Evolutionary conservation across 2,888 invertebrate species (phyloP).

Genomic region (Hirtodrosophila cameraria): DNA sequence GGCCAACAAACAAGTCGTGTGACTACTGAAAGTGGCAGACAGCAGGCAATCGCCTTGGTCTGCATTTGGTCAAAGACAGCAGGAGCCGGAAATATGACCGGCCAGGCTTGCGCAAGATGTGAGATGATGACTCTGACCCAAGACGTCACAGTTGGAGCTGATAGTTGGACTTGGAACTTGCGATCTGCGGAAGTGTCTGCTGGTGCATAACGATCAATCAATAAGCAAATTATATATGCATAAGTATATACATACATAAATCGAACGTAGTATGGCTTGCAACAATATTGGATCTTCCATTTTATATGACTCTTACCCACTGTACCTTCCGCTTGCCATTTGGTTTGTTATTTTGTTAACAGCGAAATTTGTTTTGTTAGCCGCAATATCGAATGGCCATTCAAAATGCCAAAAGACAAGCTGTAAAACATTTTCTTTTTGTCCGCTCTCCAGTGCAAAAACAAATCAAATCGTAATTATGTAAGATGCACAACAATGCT

Average conservation of each 20-base stretch:
- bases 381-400: conserved; percentile 31
- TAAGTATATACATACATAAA: conserved; percentile 27
- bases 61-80: conserved; percentile 57
- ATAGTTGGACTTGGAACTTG: neutral
- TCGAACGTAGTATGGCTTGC: conserved; percentile 17
- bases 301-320: conserved; percentile 16
- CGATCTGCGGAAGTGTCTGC: conserved; percentile 39
- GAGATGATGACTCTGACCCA: conserved; percentile 32
- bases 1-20: conserved; percentile 51
- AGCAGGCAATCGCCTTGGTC: conserved; percentile 18
- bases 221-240: conserved; percentile 54
- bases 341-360: conserved; percentile 23
- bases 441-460: conserved; percentile 30
- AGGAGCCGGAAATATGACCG: conserved; percentile 68
- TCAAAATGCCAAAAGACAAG: conserved; percentile 52
- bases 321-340: neutral
- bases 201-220: conserved; percentile 61
- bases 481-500: conserved; percentile 18
- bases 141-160: conserved; percentile 31
- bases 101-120: conserved; percentile 39
- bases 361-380: conserved; percentile 47
- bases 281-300: conserved; percentile 39
- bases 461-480: conserved; percentile 29
- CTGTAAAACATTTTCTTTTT: conserved; percentile 32
- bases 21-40: conserved; percentile 33